A percentile compares a stretch with the other conserved stretches of the same genome.
Conservation (phyloP, 2,888 invertebrate species). For the Caenorhabditis imperialis region DNA sequence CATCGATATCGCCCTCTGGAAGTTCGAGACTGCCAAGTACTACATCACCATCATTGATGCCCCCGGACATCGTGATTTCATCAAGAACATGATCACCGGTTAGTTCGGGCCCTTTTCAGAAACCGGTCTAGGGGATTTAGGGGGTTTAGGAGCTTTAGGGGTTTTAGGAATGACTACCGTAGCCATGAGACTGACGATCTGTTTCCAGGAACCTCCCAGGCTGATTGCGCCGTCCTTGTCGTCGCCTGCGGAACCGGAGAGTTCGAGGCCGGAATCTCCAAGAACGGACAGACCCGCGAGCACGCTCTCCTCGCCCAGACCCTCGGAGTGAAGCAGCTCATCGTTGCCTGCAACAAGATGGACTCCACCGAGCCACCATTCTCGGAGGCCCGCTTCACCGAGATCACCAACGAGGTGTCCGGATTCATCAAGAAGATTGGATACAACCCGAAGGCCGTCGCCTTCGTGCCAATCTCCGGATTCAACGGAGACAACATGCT, state of each 20-base stretch:
- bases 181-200: neutral
- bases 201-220: slow-evolving; percentile 79
- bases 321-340: slow-evolving; percentile 97
- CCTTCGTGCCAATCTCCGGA: slow-evolving; percentile 99
- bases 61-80: slow-evolving; percentile 99
- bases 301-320: slow-evolving; percentile 98
- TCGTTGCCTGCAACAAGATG: slow-evolving; percentile 99
- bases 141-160: neutral
- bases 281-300: slow-evolving; percentile 99
- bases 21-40: slow-evolving; percentile 78
- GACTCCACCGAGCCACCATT: slow-evolving; percentile 99
- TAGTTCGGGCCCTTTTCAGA: slow-evolving; percentile 59
- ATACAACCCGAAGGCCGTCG: slow-evolving; percentile 96
- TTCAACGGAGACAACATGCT: slow-evolving; percentile 99
- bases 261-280: slow-evolving; percentile 99
- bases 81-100: slow-evolving; percentile 99
- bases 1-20: slow-evolving; percentile 78
- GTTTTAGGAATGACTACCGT: slow-evolving; percentile 83
- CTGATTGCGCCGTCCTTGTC: slow-evolving; percentile 98
- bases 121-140: slow-evolving; percentile 1
- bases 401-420: slow-evolving; percentile 95
- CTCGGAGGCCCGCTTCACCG: slow-evolving; percentile 92
- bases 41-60: slow-evolving; percentile 91
- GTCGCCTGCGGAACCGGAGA: slow-evolving; percentile 99
- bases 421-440: slow-evolving; percentile 99